Evolutionary conservation across 1,140 invertebrate species (phyloP).

Genomic region (Brachionus plicatilis): DNA sequence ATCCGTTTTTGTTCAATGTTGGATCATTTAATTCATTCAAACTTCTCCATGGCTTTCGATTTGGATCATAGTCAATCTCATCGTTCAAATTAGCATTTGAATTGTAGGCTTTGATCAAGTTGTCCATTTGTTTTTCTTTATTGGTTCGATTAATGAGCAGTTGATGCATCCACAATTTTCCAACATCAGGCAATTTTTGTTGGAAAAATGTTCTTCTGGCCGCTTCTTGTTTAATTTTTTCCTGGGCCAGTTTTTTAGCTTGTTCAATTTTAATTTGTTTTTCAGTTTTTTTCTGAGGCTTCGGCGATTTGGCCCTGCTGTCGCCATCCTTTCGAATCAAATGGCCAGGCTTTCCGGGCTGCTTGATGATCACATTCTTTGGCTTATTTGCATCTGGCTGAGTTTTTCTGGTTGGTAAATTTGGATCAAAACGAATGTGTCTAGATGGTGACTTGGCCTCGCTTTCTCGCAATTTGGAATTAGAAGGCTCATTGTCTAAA

Average conservation of each 20-base stretch:
- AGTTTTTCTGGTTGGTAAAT: not conserved
- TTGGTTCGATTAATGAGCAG: not conserved
- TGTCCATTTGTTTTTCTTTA: not conserved
- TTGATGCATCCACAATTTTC: slow-evolving; percentile 34
- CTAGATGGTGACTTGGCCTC: not conserved
- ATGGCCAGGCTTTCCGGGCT: not conserved
- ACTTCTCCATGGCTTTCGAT: slow-evolving; percentile 3
- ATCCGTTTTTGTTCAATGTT: slow-evolving; percentile 4
- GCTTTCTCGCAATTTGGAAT: not conserved
- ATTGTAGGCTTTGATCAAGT: not conserved
- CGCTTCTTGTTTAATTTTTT: slow-evolving; percentile 28
- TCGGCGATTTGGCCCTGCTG: not conserved
- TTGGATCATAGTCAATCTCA: not conserved
- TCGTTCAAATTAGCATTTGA: not conserved
- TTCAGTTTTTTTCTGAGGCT: not conserved
- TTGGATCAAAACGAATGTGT: slow-evolving; percentile 15
- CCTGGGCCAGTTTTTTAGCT: slow-evolving; percentile 18
- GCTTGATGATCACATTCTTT: slow-evolving; percentile 8
- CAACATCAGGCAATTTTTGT: slow-evolving; percentile 22
- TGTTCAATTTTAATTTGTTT: not conserved
- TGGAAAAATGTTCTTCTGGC: slow-evolving; percentile 2
- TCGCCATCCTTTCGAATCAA: not conserved
- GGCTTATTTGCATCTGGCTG: not conserved
- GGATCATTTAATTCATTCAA: slow-evolving; percentile 24
- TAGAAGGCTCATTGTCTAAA: slow-evolving; percentile 16